These are phyloP conservation scores for Prunella himalayana DNA, from an alignment of 2,113 vertebrate species.

Conservation along the genomic window DNA sequence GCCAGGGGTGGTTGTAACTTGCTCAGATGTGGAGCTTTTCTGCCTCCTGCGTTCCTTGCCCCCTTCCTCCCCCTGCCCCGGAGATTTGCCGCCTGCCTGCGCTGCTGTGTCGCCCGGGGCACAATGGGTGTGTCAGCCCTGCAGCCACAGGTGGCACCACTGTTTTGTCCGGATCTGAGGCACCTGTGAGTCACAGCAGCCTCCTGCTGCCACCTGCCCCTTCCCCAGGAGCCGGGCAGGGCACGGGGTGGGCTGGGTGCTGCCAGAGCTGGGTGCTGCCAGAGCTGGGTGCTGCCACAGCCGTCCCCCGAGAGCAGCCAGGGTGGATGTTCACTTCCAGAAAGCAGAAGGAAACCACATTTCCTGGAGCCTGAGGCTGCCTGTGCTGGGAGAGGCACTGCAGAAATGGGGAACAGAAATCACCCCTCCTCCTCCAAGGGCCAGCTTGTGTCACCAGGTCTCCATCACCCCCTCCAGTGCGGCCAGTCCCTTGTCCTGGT, in stretches of 20 bases:
- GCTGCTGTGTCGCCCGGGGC: accelerated
- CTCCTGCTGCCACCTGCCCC: not conserved
- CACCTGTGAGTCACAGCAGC: not conserved
- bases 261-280: not conserved
- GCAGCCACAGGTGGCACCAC: not conserved
- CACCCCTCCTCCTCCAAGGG: not conserved
- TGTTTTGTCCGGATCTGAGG: not conserved
- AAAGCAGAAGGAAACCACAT: conserved; percentile 26
- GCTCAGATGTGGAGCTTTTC: not conserved
- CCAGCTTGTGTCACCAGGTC: accelerated
- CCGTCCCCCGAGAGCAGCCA: accelerated
- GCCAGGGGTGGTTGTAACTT: conserved; percentile 34
- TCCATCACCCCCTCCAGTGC: accelerated
- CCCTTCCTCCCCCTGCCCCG: not conserved
- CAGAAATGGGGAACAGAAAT: conserved; percentile 45
- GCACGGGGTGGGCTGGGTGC: not conserved
- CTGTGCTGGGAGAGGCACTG: not conserved
- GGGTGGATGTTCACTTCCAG: not conserved
- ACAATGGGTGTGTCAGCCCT: not conserved
- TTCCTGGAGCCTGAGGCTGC: not conserved
- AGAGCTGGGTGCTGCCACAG: not conserved
- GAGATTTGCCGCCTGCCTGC: not conserved
- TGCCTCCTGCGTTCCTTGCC: not conserved
- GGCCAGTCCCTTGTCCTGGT: accelerated
- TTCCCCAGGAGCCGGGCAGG: not conserved